Evolutionary conservation across 2,888 invertebrate species (phyloP).

Genomic region (Pachycephus smyrnensis): DNA sequence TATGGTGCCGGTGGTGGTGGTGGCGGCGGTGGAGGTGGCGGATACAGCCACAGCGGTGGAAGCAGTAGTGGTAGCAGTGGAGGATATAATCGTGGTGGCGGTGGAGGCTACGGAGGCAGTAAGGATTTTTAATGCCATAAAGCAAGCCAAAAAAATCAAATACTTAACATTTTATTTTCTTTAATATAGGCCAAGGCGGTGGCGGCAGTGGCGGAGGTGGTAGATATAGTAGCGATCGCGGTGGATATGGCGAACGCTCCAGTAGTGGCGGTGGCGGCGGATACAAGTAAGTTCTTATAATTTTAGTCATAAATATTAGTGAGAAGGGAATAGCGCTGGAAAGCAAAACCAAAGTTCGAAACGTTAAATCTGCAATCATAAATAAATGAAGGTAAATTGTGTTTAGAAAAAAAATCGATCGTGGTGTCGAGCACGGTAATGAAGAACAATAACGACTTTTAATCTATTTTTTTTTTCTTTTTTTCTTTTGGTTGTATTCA

Average conservation of each 20-base stretch:
- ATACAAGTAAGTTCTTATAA: conserved; percentile 63
- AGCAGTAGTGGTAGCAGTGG: conserved; percentile 65
- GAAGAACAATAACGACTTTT: conserved; percentile 68
- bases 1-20: conserved; percentile 59
- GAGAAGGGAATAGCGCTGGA: conserved; percentile 5
- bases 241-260: conserved; percentile 67
- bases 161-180: background rate
- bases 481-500: conserved; percentile 29
- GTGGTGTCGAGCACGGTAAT: conserved; percentile 23
- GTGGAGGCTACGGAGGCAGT: conserved; percentile 42
- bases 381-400: background rate
- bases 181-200: conserved; percentile 68
- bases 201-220: conserved; percentile 50
- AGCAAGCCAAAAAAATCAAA: background rate
- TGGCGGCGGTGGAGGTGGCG: conserved; percentile 35
- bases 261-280: conserved; percentile 53
- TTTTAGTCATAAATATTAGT: conserved; percentile 12
- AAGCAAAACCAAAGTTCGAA: background rate
- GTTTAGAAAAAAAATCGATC: background rate
- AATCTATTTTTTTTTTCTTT: conserved; percentile 66
- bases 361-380: background rate
- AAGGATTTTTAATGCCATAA: background rate
- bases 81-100: conserved; percentile 37
- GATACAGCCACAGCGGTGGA: conserved; percentile 44
- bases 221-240: conserved; percentile 66